These are phyloP conservation scores for Procavia capensis DNA, from an alignment of 2,113 vertebrate genomes.

Conservation along the genomic window DNA sequence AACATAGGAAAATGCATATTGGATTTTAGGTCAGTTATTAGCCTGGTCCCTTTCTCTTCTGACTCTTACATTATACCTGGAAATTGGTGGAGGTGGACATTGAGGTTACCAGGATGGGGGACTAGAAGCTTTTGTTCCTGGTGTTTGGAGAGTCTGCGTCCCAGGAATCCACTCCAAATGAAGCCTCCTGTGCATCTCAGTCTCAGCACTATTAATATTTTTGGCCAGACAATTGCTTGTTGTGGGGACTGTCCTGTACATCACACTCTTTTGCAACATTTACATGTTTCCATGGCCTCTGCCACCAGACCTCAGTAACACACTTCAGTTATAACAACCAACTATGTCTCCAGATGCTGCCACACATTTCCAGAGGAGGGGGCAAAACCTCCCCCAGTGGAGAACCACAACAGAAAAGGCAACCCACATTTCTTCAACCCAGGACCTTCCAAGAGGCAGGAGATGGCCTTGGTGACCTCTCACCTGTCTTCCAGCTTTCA, in stretches of 20 bases:
- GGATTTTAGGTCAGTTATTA: not conserved
- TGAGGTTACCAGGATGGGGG: not conserved
- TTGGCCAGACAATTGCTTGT: not conserved
- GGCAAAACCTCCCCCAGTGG: not conserved
- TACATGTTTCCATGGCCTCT: not conserved
- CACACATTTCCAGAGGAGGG: not conserved
- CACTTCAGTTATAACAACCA: not conserved
- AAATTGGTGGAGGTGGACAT: not conserved
- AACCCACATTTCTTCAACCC: not conserved
- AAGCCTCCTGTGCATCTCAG: not conserved
- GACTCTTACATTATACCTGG: not conserved
- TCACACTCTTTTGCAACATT: not conserved
- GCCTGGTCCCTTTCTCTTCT: not conserved
- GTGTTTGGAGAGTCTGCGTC: constrained; percentile 40
- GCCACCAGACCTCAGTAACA: not conserved
- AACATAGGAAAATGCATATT: not conserved
- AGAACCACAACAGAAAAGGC: not conserved
- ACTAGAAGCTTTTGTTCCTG: constrained; percentile 55
- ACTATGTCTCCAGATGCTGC: not conserved
- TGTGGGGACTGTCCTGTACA: too few relatives aligned
- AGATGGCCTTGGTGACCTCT: not conserved
- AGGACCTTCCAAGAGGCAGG: not conserved
- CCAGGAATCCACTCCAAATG: not conserved
- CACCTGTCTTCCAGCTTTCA: not conserved
- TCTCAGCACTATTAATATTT: not conserved